These are phyloP conservation scores for Corticium candelabrum DNA, from an alignment of 37 sponge, comb jelly and placozoan genomes.

Conservation along the genomic window DNA sequence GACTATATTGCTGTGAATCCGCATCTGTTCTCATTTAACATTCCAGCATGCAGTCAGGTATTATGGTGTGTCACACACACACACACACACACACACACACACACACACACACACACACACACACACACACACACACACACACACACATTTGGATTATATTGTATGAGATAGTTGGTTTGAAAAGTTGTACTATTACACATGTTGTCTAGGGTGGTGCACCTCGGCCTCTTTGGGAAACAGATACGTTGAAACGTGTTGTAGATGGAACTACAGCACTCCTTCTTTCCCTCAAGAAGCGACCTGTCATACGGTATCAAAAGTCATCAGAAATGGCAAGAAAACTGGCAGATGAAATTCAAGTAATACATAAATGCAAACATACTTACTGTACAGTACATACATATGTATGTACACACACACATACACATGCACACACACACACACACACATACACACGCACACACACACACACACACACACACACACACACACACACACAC, in stretches of 20 bases:
- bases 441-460: too few relatives aligned
- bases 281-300: constrained; percentile 78
- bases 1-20: constrained; percentile 66
- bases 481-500: too few relatives aligned
- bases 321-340: constrained; percentile 29
- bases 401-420: too few relatives aligned
- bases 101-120: too few relatives aligned
- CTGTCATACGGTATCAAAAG: constrained; percentile 64
- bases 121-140: too few relatives aligned
- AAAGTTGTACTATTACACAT: too few relatives aligned
- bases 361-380: constrained; percentile 9
- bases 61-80: too few relatives aligned
- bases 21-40: constrained; percentile 75
- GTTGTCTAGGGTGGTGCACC: background rate
- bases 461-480: too few relatives aligned
- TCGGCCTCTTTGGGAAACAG: background rate
- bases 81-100: too few relatives aligned
- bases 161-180: too few relatives aligned
- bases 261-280: constrained; percentile 64
- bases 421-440: too few relatives aligned
- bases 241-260: background rate
- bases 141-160: too few relatives aligned
- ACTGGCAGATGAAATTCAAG: constrained; percentile 49
- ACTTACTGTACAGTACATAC: background rate
- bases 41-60: constrained; percentile 6